phyloP scores from a whole-genome alignment of 1,140 invertebrate genomes.

The Physella acuta region DNA sequence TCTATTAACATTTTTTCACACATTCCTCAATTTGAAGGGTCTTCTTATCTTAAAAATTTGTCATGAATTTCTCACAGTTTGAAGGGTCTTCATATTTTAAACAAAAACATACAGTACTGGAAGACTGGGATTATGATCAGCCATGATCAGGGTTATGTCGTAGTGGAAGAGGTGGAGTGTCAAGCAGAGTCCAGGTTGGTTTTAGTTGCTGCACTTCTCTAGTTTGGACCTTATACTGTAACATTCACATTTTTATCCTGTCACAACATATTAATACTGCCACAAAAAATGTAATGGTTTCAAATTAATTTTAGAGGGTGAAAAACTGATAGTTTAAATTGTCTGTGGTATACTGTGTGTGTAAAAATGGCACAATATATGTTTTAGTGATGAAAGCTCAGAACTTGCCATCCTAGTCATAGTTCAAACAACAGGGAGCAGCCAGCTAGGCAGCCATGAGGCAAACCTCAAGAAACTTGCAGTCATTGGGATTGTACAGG shows the following conservation, averaged over 20 bases:
- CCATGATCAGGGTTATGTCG: conserved; percentile 20
- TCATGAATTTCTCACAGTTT: neutral
- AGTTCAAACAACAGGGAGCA: conserved; percentile 17
- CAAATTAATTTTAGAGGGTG: too few species aligned
- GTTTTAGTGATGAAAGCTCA: neutral
- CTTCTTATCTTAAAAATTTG: too few species aligned
- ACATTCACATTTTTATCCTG: too few species aligned
- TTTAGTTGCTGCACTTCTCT: too few species aligned
- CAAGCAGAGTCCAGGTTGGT: neutral
- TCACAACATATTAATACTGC: too few species aligned
- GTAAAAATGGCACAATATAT: too few species aligned
- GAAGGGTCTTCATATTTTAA: conserved; percentile 16
- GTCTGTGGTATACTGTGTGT: too few species aligned
- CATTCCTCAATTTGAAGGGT: too few species aligned
- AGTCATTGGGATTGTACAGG: conserved; percentile 15
- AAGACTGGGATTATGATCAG: conserved; percentile 18
- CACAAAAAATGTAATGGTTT: too few species aligned
- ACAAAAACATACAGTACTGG: conserved; percentile 26
- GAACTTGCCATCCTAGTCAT: conserved; percentile 13
- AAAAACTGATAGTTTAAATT: too few species aligned
- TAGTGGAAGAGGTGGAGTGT: conserved; percentile 18
- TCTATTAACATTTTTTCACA: too few species aligned
- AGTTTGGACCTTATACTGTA: too few species aligned
- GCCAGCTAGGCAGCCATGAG: neutral
- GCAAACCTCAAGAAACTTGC: conserved; percentile 15